Evolutionary conservation across 2,888 invertebrate species (phyloP).

Genomic region (Brachypalpus laphriformis): DNA sequence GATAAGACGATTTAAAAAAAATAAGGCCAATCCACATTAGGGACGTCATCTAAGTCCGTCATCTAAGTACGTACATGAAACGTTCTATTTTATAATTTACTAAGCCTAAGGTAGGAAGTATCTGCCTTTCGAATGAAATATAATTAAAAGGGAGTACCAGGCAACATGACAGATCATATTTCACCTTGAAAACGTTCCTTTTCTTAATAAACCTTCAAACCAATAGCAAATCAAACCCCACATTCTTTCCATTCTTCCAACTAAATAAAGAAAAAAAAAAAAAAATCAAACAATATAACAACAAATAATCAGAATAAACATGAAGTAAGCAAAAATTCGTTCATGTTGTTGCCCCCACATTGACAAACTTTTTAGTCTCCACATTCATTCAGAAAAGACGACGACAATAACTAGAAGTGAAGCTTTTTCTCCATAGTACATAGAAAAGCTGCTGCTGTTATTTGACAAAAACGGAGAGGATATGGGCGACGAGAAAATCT

Average conservation of each 20-base stretch:
- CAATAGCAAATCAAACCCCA: background rate
- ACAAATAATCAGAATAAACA: constrained; percentile 3
- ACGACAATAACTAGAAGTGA: constrained; percentile 26
- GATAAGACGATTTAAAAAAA: too few species aligned
- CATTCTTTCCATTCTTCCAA: background rate
- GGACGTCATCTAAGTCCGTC: too few species aligned
- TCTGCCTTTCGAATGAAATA: too few species aligned
- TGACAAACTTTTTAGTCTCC: constrained; percentile 26
- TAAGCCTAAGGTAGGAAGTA: too few species aligned
- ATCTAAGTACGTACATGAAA: too few species aligned
- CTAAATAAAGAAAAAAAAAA: background rate
- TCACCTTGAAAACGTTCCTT: background rate
- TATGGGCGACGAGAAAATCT: constrained; percentile 22
- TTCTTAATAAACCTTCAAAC: background rate
- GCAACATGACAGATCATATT: background rate
- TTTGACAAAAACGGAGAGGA: background rate
- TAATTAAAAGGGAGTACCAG: background rate
- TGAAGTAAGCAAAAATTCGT: constrained; percentile 7
- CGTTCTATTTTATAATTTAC: too few species aligned
- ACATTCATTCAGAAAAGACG: constrained; percentile 57
- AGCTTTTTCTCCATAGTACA: constrained; percentile 39
- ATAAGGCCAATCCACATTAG: too few species aligned
- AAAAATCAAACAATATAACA: background rate
- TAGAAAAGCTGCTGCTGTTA: constrained; percentile 28
- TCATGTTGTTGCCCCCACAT: constrained; percentile 1